Conservation (phyloP, 2,113 vertebrate genomes). For the Balaeniceps rex region DNA sequence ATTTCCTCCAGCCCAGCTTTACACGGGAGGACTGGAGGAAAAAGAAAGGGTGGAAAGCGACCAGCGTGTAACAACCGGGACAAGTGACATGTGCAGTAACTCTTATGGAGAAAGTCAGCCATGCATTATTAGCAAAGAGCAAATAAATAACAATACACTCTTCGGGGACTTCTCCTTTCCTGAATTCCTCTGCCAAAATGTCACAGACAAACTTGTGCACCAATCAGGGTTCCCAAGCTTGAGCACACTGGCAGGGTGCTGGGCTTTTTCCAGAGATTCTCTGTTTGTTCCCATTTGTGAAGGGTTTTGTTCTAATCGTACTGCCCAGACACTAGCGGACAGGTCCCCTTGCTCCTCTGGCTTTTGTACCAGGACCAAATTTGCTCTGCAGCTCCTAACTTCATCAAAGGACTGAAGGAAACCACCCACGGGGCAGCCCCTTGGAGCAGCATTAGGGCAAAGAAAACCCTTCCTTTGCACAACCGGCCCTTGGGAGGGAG, state of each 20-base stretch:
- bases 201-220: not conserved
- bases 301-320: not conserved
- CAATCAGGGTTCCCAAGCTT: not conserved
- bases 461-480: constrained; percentile 15
- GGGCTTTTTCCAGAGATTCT: not conserved
- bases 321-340: not conserved
- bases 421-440: constrained; percentile 19
- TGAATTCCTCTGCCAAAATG: not conserved
- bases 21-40: not conserved
- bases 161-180: not conserved
- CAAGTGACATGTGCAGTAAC: not conserved
- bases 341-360: not conserved
- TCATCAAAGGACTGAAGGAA: constrained; percentile 2
- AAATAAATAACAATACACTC: not conserved
- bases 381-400: not conserved
- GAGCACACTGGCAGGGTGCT: not conserved
- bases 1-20: not conserved
- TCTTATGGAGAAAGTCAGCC: not conserved
- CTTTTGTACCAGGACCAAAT: not conserved
- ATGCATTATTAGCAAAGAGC: not conserved
- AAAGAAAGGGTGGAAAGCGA: not conserved
- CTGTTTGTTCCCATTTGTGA: not conserved
- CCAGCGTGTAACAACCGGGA: not conserved
- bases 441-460: constrained; percentile 2
- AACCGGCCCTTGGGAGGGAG: constrained; percentile 11